Evolutionary conservation across 2,113 vertebrate species (phyloP).

Genomic region (Oreotrochilus melanogaster): DNA sequence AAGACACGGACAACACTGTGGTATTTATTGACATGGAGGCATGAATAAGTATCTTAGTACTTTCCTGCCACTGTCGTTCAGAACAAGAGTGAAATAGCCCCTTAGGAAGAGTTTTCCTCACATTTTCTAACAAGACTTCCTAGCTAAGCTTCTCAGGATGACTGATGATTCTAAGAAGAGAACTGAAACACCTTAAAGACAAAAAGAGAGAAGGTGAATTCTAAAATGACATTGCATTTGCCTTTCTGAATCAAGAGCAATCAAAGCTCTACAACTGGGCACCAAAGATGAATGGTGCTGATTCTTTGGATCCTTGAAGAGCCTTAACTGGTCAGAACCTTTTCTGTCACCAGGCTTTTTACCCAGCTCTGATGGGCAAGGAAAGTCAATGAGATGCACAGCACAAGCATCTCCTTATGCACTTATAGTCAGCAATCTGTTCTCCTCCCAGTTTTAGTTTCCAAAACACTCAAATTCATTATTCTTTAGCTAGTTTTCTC

Average conservation of each 20-base stretch:
- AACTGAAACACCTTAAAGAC: neutral
- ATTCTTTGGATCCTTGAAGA: neutral
- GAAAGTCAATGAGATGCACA: neutral
- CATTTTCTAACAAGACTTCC: neutral
- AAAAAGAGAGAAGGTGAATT: neutral
- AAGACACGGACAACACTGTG: neutral
- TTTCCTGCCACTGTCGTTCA: neutral
- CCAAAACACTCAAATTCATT: neutral
- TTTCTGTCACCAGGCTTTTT: neutral
- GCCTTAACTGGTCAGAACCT: neutral
- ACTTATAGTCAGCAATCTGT: neutral
- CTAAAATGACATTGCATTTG: neutral
- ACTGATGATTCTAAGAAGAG: neutral
- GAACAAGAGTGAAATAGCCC: neutral
- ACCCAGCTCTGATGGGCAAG: neutral
- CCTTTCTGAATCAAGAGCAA: neutral
- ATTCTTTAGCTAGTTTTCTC: neutral
- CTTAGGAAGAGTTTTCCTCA: neutral
- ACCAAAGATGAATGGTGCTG: neutral
- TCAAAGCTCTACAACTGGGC: fast-evolving
- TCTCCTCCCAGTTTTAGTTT: neutral
- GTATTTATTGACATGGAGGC: neutral
- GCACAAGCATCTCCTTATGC: neutral
- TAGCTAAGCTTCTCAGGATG: neutral
- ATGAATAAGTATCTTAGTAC: neutral